phyloP scores from a whole-genome alignment of 2,797 vertebrate species.

The Glyptemys insculpta region DNA sequence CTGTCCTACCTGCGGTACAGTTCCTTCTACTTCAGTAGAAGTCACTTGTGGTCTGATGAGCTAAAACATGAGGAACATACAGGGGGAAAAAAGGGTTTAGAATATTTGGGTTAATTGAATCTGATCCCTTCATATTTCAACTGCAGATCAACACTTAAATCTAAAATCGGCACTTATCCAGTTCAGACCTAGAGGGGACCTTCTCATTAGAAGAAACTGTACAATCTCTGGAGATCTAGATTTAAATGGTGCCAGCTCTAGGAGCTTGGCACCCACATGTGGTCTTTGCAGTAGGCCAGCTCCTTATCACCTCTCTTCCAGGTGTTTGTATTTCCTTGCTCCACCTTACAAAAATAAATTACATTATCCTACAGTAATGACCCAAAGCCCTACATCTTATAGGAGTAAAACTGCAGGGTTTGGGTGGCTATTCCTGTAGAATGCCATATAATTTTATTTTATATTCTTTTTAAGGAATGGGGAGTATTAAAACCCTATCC shows the following conservation, averaged over 20 bases:
- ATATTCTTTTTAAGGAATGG: not conserved
- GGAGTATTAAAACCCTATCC: not conserved
- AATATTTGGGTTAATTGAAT: not conserved
- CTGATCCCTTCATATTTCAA: not conserved
- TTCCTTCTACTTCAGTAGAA: not conserved
- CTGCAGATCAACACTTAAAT: not conserved
- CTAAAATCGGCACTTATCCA: not conserved
- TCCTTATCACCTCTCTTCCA: not conserved
- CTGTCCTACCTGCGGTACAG: rapidly evolving
- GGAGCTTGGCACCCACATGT: not conserved
- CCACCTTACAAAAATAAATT: not conserved
- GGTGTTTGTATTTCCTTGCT: not conserved
- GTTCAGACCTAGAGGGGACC: not conserved
- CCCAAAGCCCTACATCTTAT: not conserved
- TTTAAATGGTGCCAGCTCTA: not conserved
- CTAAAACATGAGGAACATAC: not conserved
- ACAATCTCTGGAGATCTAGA: not conserved
- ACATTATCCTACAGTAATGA: not conserved
- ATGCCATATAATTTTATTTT: not conserved
- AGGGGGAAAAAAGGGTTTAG: not conserved
- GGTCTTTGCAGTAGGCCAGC: not conserved
- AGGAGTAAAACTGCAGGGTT: not conserved
- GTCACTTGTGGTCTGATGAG: not conserved
- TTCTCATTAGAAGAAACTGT: not conserved
- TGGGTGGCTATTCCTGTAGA: not conserved